phyloP scores from a whole-genome alignment of 1,140 invertebrate genomes.

The Chlorops oryzae region DNA sequence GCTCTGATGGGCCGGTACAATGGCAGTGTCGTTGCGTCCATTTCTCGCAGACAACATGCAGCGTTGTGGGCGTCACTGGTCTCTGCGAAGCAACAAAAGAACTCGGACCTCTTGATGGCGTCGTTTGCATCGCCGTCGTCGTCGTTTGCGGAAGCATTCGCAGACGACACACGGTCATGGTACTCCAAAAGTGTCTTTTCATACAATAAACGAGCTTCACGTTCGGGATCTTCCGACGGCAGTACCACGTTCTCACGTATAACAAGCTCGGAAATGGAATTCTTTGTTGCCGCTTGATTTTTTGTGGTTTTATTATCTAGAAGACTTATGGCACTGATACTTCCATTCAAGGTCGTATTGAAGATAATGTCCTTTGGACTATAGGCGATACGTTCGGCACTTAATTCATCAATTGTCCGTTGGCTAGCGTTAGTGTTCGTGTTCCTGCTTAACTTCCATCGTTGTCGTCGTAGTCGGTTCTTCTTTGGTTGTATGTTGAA shows the following conservation, averaged over 20 bases:
- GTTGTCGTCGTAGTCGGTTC: too few relatives aligned
- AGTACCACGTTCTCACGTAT: conserved; percentile 44
- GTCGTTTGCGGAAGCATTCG: background rate
- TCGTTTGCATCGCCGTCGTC: background rate
- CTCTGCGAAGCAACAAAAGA: background rate
- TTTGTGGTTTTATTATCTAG: background rate
- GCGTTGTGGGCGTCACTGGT: conserved; percentile 21
- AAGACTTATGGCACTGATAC: too few relatives aligned
- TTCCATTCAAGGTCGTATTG: too few relatives aligned
- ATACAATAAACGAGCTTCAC: conserved; percentile 40
- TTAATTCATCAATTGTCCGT: too few relatives aligned
- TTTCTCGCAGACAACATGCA: conserved; percentile 34
- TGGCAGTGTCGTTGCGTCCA: conserved; percentile 42
- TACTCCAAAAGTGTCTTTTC: conserved; percentile 43
- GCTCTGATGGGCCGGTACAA: conserved; percentile 34
- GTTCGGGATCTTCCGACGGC: conserved; percentile 38
- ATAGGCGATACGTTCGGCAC: too few relatives aligned
- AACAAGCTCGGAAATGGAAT: conserved; percentile 8
- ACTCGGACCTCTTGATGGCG: background rate
- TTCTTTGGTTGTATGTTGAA: conserved; percentile 6
- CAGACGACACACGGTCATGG: conserved; percentile 22
- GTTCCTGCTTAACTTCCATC: too few relatives aligned
- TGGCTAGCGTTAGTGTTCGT: too few relatives aligned
- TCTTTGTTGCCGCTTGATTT: background rate
- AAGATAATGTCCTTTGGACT: too few relatives aligned